Evolutionary conservation across 1,140 invertebrate genomes (phyloP), one percentile per base, ranked within the genome.

Genomic region (Triops cancriformis): DNA sequence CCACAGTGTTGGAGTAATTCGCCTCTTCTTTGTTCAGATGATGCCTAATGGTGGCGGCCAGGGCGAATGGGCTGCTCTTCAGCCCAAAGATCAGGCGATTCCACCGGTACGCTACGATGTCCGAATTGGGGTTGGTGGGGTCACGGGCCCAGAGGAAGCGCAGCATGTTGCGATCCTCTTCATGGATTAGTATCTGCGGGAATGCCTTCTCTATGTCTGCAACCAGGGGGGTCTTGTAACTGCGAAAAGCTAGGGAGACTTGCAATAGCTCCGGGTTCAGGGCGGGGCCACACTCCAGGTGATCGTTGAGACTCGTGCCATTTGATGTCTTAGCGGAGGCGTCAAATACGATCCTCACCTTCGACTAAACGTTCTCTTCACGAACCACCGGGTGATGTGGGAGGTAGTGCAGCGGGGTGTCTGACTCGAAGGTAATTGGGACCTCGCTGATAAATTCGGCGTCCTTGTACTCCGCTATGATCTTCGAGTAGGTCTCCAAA

Each of bases 121-220:
- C 45, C 7, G 72, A 64, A 41, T 42, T 28, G 27, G 26, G 27
- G 27, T 31, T 76, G 5, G 14, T 26, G 27, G 41, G 18, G 31
- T 80, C 76, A 27, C 76, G 75, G 42, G 78, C 78, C 80, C 79
- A 80, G 5, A 80, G 77, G 28, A 80, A 80, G 18, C 78, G 27
- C 14, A 77, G 1, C 42, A 51, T 77, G 23, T 80, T 37, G 28
- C 84, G 41, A 76, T 86, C 83, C 7, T 79, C 51, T 31, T 77
- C 27, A 73, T 37, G 3, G 26, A 83, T 26, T 12, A 28, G 72
- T n/a, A 87, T 84, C 79, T 85, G 82, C 12, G 85, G 78, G 81
- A 87, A 87, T 0, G 83, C 85, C 51, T 84, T 84, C 45, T 81
- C 78, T 10, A 87, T 85, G 75, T 87, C 85, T 0, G 84, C 80